A percentile compares a stretch with the other conserved stretches of the same genome.
Evolutionary conservation across 2,113 vertebrate genomes (phyloP).

Genomic region (Syngnathus floridae): DNA sequence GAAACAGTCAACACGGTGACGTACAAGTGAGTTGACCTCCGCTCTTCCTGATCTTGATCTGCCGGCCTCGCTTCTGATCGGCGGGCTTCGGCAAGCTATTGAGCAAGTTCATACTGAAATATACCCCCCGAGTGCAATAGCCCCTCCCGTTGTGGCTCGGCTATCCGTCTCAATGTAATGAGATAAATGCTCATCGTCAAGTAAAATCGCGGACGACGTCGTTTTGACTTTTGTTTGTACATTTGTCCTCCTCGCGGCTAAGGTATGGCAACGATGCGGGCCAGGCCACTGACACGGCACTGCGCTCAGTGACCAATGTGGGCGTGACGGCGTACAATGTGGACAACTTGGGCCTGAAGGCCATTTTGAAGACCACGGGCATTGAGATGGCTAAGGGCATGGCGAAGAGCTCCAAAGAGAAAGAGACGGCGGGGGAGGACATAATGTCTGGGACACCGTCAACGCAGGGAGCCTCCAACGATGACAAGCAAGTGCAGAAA

Average conservation of each 20-base stretch:
- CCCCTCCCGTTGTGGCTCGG: too few species aligned
- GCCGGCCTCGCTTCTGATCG: too few species aligned
- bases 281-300: slow-evolving; percentile 75
- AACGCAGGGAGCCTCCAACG: slow-evolving; percentile 14
- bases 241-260: slow-evolving; percentile 31
- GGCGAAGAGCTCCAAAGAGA: slow-evolving; percentile 39
- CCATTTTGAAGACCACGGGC: slow-evolving; percentile 76
- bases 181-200: too few species aligned
- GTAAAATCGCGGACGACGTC: too few species aligned
- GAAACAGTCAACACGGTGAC: slow-evolving; percentile 87
- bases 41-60: too few species aligned
- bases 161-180: too few species aligned
- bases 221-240: background rate
- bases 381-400: slow-evolving; percentile 74
- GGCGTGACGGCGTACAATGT: slow-evolving; percentile 82
- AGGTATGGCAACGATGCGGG: slow-evolving; percentile 84
- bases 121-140: background rate
- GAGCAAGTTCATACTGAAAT: slow-evolving; percentile 25
- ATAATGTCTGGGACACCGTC: background rate
- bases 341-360: slow-evolving; percentile 80
- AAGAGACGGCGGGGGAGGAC: background rate
- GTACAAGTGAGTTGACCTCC: slow-evolving; percentile 80
- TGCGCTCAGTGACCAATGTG: slow-evolving; percentile 81
- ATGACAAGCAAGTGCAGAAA: slow-evolving; percentile 12
- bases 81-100: slow-evolving; percentile 61